These are phyloP conservation scores for Saturnia pavonia DNA, from an alignment of 2,888 invertebrate species.

Conservation along the genomic window DNA sequence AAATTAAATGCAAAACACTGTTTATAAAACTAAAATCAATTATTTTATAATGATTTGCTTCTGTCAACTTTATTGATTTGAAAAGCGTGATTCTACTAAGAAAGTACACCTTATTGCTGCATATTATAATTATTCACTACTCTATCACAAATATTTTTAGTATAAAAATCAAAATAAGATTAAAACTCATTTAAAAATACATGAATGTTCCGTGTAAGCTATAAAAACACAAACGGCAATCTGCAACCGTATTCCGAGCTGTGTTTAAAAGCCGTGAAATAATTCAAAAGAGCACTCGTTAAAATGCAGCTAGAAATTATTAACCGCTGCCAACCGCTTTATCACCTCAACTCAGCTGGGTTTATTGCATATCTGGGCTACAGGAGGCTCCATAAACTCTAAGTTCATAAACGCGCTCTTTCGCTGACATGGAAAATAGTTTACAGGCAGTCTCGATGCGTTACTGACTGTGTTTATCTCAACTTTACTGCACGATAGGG, in stretches of 20 bases:
- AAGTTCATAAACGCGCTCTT: conserved; percentile 66
- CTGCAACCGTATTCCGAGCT: conserved; percentile 48
- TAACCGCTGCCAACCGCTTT: conserved; percentile 63
- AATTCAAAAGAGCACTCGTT: conserved; percentile 73
- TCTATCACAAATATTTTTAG: neutral
- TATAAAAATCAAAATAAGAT: neutral
- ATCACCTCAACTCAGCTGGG: conserved; percentile 64
- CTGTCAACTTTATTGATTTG: neutral
- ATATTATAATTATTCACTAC: neutral
- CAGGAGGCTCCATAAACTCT: conserved; percentile 32
- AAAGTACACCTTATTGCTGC: neutral
- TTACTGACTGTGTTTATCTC: conserved; percentile 69
- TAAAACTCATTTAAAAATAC: conserved; percentile 30
- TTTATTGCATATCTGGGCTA: conserved; percentile 51
- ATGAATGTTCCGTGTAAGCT: conserved; percentile 40
- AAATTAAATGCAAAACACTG: too few species aligned
- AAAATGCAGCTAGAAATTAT: conserved; percentile 69
- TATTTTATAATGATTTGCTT: too few species aligned
- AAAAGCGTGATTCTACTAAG: neutral
- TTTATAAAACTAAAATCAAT: too few species aligned
- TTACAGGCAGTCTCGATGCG: conserved; percentile 66
- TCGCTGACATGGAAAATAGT: conserved; percentile 79
- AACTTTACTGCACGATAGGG: conserved; percentile 65
- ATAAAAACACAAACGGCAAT: conserved; percentile 60
- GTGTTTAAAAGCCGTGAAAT: conserved; percentile 71